Percentiles rank a stretch among this genome's conserved stretches.
These are phyloP conservation scores for Scaeva pyrastri DNA, from an alignment of 2,888 invertebrate genomes.

Conservation along the genomic window DNA sequence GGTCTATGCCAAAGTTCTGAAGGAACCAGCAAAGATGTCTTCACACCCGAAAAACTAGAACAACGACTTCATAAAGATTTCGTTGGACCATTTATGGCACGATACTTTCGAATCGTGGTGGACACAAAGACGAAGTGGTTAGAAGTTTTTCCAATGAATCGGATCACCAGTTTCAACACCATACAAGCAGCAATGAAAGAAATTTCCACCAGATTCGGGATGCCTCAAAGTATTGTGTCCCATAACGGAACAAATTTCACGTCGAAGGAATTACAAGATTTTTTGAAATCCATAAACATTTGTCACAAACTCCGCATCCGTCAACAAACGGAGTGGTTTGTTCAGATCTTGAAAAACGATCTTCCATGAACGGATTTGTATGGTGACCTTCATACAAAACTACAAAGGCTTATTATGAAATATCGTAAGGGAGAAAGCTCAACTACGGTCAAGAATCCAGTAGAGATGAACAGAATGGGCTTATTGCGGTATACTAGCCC, in stretches of 20 bases:
- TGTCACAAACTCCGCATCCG: no score
- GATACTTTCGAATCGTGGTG: neutral
- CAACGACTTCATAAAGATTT: slow-evolving; percentile 28
- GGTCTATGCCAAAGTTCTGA: slow-evolving; percentile 21
- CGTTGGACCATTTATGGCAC: slow-evolving; percentile 36
- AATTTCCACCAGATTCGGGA: slow-evolving; percentile 20
- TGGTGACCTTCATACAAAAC: no score
- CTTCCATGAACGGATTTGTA: no score
- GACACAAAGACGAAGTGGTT: slow-evolving; percentile 28
- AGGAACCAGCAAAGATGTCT: slow-evolving; percentile 11
- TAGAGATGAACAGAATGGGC: no score
- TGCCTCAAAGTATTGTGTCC: slow-evolving; percentile 49
- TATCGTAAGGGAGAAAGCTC: no score
- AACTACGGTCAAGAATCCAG: no score
- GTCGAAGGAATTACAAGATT: slow-evolving; percentile 42
- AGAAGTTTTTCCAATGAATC: slow-evolving; percentile 18
- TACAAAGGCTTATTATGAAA: no score
- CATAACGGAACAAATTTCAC: slow-evolving; percentile 64
- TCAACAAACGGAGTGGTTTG: no score
- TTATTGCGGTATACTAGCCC: no score
- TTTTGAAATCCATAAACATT: slow-evolving; percentile 52
- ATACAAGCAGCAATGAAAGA: neutral
- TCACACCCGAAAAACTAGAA: slow-evolving; percentile 4
- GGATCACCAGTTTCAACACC: slow-evolving; percentile 14
- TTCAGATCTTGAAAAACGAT: no score